Evolutionary conservation across 2,888 invertebrate genomes (phyloP).

Genomic region (Hydraecia micacea): DNA sequence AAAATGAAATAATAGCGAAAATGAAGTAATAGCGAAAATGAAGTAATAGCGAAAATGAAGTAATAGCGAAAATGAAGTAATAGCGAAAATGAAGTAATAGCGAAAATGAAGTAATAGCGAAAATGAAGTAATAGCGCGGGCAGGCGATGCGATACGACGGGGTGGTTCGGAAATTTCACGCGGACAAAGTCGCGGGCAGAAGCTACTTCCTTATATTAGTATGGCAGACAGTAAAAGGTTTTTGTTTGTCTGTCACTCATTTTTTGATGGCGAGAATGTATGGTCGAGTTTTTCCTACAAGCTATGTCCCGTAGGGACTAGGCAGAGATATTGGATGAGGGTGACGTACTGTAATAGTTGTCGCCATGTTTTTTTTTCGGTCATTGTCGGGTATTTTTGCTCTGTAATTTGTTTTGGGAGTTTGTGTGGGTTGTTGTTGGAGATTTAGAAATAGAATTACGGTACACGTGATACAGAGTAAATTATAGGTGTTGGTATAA

Average conservation of each 20-base stretch:
- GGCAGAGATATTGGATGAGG: slow-evolving; percentile 51
- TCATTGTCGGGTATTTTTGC: slow-evolving; percentile 34
- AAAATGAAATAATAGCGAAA: too few species aligned
- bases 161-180: background rate
- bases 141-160: background rate
- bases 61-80: too few species aligned
- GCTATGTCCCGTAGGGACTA: slow-evolving; percentile 41
- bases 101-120: too few species aligned
- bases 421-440: background rate
- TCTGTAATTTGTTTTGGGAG: slow-evolving; percentile 28
- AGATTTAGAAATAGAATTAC: background rate
- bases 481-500: background rate
- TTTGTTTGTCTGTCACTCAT: slow-evolving; percentile 65
- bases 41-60: too few species aligned
- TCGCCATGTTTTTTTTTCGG: slow-evolving; percentile 25
- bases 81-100: too few species aligned
- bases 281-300: slow-evolving; percentile 39
- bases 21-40: too few species aligned
- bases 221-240: slow-evolving; percentile 63
- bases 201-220: slow-evolving; percentile 59
- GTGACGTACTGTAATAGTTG: slow-evolving; percentile 22
- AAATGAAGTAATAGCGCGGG: background rate
- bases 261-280: slow-evolving; percentile 54
- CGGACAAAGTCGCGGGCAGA: background rate
- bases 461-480: background rate